phyloP scores from a whole-genome alignment of 1,140 invertebrate genomes.

The Euwallacea similis region DNA sequence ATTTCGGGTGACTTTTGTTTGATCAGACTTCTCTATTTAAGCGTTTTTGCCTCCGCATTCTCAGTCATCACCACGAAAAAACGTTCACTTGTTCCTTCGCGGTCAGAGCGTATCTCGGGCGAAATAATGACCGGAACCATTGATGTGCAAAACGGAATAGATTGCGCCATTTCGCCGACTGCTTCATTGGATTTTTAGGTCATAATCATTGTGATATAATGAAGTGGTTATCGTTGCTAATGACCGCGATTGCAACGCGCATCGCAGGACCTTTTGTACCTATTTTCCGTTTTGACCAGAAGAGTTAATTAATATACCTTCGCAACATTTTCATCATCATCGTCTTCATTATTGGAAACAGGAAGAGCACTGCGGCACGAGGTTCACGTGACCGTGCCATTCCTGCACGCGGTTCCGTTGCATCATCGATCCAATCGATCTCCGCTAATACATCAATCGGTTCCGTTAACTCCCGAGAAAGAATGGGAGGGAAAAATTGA shows the following conservation, averaged over 20 bases:
- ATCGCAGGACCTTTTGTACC: background rate
- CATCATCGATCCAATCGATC: slow-evolving; percentile 25
- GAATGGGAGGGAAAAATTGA: background rate
- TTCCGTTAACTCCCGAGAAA: slow-evolving; percentile 15
- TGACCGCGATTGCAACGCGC: background rate
- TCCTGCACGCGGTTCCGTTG: slow-evolving; percentile 28
- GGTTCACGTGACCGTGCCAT: slow-evolving; percentile 3
- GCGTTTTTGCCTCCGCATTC: no score
- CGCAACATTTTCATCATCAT: no score
- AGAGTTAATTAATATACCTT: no score
- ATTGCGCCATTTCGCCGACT: slow-evolving; percentile 6
- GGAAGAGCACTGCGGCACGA: background rate
- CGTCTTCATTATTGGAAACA: background rate
- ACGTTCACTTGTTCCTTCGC: slow-evolving; percentile 20
- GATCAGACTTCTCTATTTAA: no score
- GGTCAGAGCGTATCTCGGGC: slow-evolving; percentile 28
- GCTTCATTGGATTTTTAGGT: slow-evolving; percentile 9
- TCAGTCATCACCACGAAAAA: background rate
- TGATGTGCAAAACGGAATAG: slow-evolving; percentile 7
- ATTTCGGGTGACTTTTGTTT: no score
- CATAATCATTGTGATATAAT: slow-evolving; percentile 7
- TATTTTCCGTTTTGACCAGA: no score
- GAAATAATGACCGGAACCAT: slow-evolving; percentile 15
- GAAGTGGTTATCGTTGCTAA: background rate
- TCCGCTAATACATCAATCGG: slow-evolving; percentile 22